These are phyloP conservation scores for Callyntrura sp. DNA, from an alignment of 2,888 invertebrate genomes.

Conservation along the genomic window DNA sequence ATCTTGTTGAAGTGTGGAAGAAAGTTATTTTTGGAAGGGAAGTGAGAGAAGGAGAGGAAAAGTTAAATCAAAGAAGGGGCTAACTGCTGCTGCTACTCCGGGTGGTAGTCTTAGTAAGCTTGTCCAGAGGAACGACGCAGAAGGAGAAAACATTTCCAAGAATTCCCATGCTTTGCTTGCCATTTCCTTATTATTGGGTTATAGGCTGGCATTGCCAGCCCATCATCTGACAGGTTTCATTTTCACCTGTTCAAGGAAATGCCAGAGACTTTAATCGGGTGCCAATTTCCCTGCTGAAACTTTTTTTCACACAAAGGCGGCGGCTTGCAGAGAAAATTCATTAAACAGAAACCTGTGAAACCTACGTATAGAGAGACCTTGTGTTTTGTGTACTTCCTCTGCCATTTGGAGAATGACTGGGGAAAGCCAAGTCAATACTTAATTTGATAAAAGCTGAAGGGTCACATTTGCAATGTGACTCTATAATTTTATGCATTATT, in stretches of 20 bases:
- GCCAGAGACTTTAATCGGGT: conserved; percentile 48
- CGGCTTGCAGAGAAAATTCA: conserved; percentile 6
- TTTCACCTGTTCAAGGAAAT: conserved; percentile 59
- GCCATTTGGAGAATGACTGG: neutral
- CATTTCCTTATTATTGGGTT: conserved; percentile 22
- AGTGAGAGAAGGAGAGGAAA: conserved; percentile 46
- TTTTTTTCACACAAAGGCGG: neutral
- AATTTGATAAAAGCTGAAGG: neutral
- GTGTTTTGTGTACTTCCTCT: neutral
- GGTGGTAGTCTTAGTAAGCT: too few relatives aligned
- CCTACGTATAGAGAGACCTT: neutral
- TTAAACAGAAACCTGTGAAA: too few relatives aligned
- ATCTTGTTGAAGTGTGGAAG: conserved; percentile 62
- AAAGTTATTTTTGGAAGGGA: conserved; percentile 17
- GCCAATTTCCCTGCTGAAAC: conserved; percentile 22
- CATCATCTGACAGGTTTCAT: conserved; percentile 63
- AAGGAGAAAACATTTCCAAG: neutral
- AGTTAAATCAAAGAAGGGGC: conserved; percentile 31
- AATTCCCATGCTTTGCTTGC: neutral
- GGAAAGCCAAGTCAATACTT: neutral
- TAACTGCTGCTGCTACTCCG: neutral
- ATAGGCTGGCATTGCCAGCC: conserved; percentile 42
- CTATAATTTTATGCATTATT: neutral
- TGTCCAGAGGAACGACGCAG: conserved; percentile 14
- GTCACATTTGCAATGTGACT: neutral